Evolutionary conservation across 1,140 invertebrate genomes (phyloP).

Genomic region (Euglossa dilemma): DNA sequence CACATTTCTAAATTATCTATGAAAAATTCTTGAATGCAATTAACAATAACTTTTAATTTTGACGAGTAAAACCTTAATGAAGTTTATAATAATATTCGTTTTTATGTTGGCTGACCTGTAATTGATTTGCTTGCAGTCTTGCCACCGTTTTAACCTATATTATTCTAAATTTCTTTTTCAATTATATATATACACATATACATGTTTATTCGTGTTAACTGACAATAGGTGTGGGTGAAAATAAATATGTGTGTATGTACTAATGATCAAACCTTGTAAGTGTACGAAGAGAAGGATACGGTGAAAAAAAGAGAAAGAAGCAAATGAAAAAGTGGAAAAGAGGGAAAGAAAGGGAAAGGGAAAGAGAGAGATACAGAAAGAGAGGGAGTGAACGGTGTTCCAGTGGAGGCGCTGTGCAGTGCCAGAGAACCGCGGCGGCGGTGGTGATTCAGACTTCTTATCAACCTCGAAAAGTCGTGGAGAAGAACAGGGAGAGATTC

Average conservation of each 20-base stretch:
- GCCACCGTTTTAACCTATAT: constrained; percentile 23
- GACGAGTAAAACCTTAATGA: neutral
- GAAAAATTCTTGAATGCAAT: neutral
- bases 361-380: constrained; percentile 4
- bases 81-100: neutral
- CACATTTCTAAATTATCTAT: neutral
- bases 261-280: constrained; percentile 38
- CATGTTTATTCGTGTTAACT: neutral
- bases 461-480: constrained; percentile 40
- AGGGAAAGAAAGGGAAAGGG: constrained; percentile 15
- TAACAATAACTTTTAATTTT: neutral
- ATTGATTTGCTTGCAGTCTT: constrained; percentile 36
- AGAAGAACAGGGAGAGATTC: constrained; percentile 20
- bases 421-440: constrained; percentile 60
- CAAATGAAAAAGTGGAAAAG: neutral
- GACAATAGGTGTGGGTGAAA: constrained; percentile 4
- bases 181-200: neutral
- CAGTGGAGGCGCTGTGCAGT: constrained; percentile 61
- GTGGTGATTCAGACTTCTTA: constrained; percentile 63
- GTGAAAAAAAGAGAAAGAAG: neutral
- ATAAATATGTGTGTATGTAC: neutral
- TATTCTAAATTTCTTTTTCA: constrained; percentile 39
- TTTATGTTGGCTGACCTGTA: constrained; percentile 32
- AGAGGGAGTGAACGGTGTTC: constrained; percentile 42
- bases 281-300: constrained; percentile 3